phyloP scores from a whole-genome alignment of 2,113 vertebrate species.

The Antigone vipio region DNA sequence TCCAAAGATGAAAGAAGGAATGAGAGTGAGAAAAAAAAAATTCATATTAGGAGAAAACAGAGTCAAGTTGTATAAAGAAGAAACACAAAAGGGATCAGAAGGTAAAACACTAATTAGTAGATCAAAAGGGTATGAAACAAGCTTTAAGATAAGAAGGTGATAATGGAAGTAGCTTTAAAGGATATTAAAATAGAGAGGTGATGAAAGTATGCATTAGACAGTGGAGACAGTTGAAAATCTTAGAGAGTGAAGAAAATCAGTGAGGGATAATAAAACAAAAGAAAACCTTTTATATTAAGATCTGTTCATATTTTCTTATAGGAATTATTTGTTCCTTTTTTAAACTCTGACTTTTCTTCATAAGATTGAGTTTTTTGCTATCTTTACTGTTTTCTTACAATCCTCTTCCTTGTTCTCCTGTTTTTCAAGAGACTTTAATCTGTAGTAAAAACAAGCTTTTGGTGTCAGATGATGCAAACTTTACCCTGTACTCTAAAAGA shows the following conservation, averaged over 20 bases:
- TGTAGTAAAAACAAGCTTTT: not conserved
- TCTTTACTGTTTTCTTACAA: not conserved
- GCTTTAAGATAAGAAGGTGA: conserved; percentile 1
- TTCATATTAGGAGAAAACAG: not conserved
- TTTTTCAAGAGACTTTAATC: not conserved
- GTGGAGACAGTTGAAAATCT: not conserved
- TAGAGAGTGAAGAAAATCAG: not conserved
- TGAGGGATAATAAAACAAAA: not conserved
- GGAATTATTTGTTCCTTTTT: not conserved
- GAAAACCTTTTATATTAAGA: not conserved
- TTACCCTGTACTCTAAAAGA: not conserved
- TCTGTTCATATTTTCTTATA: not conserved
- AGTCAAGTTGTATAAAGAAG: not conserved
- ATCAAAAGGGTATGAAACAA: conserved; percentile 13
- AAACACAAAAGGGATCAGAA: not conserved
- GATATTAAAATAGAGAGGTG: not conserved
- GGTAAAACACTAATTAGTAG: conserved; percentile 7
- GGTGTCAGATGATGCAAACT: not conserved
- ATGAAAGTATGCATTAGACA: not conserved
- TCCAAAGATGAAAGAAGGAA: not conserved
- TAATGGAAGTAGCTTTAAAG: conserved; percentile 2
- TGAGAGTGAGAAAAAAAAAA: not conserved
- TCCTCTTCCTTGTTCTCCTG: not conserved
- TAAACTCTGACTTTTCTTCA: not conserved
- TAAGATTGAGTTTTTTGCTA: not conserved